Conservation (phyloP, 2,797 vertebrate species). For the Cheirogaleus major region DNA sequence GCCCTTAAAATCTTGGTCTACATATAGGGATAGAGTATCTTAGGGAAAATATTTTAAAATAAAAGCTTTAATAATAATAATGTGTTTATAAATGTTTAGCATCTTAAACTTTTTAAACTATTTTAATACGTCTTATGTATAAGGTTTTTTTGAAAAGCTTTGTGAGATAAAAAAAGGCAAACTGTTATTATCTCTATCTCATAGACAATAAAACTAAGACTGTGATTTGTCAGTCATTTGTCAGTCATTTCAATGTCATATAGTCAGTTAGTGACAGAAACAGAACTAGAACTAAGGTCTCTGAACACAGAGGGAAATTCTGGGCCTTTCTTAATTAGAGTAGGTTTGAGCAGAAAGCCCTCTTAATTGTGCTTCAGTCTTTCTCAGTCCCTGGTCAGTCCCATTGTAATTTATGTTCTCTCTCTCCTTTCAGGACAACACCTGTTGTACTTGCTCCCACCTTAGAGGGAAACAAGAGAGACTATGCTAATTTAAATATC, state of each 20-base stretch:
- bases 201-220: not conserved
- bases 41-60: not conserved
- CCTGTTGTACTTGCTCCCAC: not conserved
- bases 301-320: not conserved
- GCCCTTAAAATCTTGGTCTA: not conserved
- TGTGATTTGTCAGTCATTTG: not conserved
- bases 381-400: not conserved
- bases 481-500: not conserved
- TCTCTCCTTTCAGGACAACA: not conserved
- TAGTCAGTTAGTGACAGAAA: not conserved
- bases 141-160: not conserved
- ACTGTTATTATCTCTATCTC: not conserved
- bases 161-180: not conserved
- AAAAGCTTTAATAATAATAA: not conserved
- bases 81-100: not conserved
- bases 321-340: not conserved
- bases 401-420: not conserved
- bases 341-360: not conserved
- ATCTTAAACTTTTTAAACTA: slow-evolving; percentile 4
- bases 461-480: not conserved
- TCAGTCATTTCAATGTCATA: not conserved
- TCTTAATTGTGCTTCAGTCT: not conserved
- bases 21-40: not conserved
- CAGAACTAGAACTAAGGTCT: not conserved
- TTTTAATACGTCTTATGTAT: not conserved